Percentiles rank a stretch among this genome's conserved stretches.
Evolutionary conservation across 2,888 invertebrate genomes (phyloP).

Genomic region (Kuschelorhynchus macadamiae): DNA sequence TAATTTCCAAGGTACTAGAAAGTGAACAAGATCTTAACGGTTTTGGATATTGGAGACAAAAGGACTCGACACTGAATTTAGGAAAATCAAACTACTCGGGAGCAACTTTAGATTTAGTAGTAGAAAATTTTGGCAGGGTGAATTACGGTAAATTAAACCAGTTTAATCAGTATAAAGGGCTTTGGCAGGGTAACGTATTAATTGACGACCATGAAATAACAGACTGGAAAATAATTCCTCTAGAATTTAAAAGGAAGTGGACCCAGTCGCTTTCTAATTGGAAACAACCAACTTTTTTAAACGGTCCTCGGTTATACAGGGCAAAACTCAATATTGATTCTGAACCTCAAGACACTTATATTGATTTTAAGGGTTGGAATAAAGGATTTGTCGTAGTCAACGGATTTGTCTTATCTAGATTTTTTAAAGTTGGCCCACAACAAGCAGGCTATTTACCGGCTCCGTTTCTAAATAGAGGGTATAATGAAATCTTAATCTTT

Average conservation of each 20-base stretch:
- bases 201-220: constrained; percentile 66
- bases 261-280: constrained; percentile 60
- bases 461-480: constrained; percentile 76
- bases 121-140: constrained; percentile 87
- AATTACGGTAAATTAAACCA: constrained; percentile 70
- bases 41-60: constrained; percentile 68
- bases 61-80: constrained; percentile 61
- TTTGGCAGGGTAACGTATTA: constrained; percentile 68
- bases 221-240: constrained; percentile 69
- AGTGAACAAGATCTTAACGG: constrained; percentile 60
- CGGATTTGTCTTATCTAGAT: constrained; percentile 88
- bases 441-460: constrained; percentile 87
- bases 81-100: constrained; percentile 53
- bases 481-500: constrained; percentile 64
- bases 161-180: constrained; percentile 66
- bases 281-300: constrained; percentile 81
- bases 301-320: constrained; percentile 75
- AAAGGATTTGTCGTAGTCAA: constrained; percentile 91
- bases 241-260: constrained; percentile 71
- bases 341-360: constrained; percentile 79
- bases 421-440: constrained; percentile 85
- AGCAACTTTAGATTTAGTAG: constrained; percentile 67
- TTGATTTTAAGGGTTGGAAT: constrained; percentile 86
- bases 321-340: constrained; percentile 69
- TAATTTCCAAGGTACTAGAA: constrained; percentile 62